Conservation (phyloP, 2,797 vertebrate genomes). For the Coracias cyanogaster region DNA sequence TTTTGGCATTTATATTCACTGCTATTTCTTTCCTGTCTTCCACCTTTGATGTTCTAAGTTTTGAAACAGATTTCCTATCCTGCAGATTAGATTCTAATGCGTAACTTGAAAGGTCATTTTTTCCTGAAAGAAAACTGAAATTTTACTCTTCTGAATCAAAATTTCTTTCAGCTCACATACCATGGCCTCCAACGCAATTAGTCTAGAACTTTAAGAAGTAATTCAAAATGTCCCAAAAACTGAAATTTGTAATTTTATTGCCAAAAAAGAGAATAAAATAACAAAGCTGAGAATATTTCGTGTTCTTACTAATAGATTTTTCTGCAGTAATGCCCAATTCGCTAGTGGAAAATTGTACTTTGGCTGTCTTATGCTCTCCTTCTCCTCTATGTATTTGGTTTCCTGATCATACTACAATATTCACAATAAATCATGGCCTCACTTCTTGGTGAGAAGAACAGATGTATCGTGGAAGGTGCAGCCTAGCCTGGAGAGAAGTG, state of each 20-base stretch:
- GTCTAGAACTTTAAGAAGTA: neutral
- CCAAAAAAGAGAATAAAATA: neutral
- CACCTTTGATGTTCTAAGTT: neutral
- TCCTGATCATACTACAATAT: neutral
- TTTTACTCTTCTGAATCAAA: slow-evolving; percentile 1
- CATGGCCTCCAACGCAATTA: rapidly evolving
- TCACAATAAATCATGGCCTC: neutral
- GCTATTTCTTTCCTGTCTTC: neutral
- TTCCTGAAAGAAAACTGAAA: neutral
- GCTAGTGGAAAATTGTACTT: neutral
- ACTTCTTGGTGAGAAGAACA: neutral
- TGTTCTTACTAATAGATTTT: neutral
- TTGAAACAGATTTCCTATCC: neutral
- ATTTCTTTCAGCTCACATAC: neutral
- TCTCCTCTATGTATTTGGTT: neutral
- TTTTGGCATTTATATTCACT: neutral
- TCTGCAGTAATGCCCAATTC: neutral
- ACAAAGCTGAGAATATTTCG: neutral
- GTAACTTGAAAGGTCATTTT: neutral
- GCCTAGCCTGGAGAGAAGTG: neutral
- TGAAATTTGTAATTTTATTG: neutral
- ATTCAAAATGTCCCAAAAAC: neutral
- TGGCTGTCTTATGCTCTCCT: neutral
- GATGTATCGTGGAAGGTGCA: neutral
- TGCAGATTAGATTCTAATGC: neutral